Base-by-base conservation (phyloP, 2,113 vertebrate genomes). In the Ancistrus triradiatus region DNA sequence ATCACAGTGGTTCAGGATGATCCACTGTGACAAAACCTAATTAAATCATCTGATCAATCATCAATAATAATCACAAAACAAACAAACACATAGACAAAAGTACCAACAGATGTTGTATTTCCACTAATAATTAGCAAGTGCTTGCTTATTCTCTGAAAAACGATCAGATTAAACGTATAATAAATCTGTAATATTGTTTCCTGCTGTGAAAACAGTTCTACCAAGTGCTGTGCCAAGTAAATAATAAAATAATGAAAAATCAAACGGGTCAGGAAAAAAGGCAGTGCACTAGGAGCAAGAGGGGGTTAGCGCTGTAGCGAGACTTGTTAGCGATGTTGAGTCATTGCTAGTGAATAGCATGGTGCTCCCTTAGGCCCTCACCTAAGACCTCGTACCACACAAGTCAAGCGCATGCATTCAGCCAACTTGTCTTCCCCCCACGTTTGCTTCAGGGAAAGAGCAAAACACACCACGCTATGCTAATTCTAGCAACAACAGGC, bases 181-280 rank as follows among this genome's bases (percentile, higher is more conserved):
- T 55, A 48, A 62, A 59, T 59, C 11, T 17, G 40, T 44, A 46
- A 24, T 46, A 31, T 35, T 55, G 17, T 14, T 17, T 46, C 33
- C 21, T 58, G 38, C 15, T 31, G 5, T 10, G 27, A n/a, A 35
- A 11, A 7, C 37, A 4, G 15, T 14, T 40, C n/a, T 42, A 8
- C 24, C 37, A 17, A 62, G 24, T 40, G 42, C 14, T 3, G 42
- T 64, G 57, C 66, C 62, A 43, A 44, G 61, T 69, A 74, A 72
- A 80, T 65, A 77, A 77, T 72, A 68, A 80, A 80, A 76, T 71
- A 46, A 66, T 82, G 43, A 75, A 74, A 77, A 83, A 83, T 83
- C 77, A 82, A 82, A 83, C 68, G 70, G 73, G 72, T 78, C 43
- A 59, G 44, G 13, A 43, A 33, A 7, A n/a, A 47, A 75, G 74